Base-by-base conservation (phyloP, 2,113 vertebrate species). In the Chlorocebus sabaeus region DNA sequence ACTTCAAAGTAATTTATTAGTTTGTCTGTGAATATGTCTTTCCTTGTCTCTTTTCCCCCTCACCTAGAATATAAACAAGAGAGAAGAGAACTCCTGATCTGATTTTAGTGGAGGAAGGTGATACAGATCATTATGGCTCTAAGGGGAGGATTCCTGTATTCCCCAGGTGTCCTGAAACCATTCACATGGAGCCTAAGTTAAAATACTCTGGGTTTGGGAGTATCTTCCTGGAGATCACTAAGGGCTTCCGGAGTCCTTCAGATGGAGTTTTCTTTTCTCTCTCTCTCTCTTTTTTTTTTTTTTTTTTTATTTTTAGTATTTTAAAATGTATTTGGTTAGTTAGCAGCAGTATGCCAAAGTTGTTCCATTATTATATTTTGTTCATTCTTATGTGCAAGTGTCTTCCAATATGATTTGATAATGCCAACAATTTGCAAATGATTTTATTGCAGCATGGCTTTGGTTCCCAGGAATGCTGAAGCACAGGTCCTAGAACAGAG, bases 331-430 rank as follows among this genome's bases (percentile, higher is more conserved):
- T 70, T 70, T 50, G 8, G 35, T 89, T 78, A 89, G 68, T 68
- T 70, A 81, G 12, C 16, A 89, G n/a, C 68, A 14, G 8, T 78
- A 22, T 64, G 50, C 8, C 32, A 4, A 50, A 50, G 17, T 40
- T 68, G 23, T 92, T 83, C 27, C 16, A 61, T 88, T 88, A 59
- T 83, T 78, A 80, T 10, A 43, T 70, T 92, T 70, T 89, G 61
- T 55, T 85, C 8, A 40, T 93, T 84, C 82, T 89, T 79, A 57
- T 22, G 50, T 20, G 68, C 22, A 82, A 57, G 17, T 52, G 17
- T 55, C 52, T 84, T 95, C 43, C 59, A 72, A 1, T n/a, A 10
- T 61, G 35, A 70, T 35, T 23, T 88, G n/a, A 52, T 75, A 87
- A 81, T n/a, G 35, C 12, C 72, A 45, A 25, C 84, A 68, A 79